Evolutionary conservation across 2,113 vertebrate genomes (phyloP).

Genomic region (Notothenia rossii): DNA sequence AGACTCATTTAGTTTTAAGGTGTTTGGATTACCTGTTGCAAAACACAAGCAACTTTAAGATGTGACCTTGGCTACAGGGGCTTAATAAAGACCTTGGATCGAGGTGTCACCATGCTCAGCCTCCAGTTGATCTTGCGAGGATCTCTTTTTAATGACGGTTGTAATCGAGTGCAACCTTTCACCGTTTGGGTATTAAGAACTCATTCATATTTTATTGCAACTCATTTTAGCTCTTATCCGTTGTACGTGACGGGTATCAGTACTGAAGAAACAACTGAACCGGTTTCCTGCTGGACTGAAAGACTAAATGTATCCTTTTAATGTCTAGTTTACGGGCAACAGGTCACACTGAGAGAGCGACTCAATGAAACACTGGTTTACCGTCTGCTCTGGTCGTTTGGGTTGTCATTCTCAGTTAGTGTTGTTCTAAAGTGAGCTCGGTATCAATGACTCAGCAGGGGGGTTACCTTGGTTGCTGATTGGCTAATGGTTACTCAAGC

Average conservation of each 20-base stretch:
- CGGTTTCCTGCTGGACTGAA: slow-evolving; percentile 11
- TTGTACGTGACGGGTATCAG: neutral
- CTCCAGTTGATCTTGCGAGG: neutral
- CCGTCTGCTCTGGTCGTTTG: slow-evolving; percentile 23
- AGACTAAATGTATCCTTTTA: neutral
- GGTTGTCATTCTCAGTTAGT: slow-evolving; percentile 14
- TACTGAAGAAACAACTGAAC: neutral
- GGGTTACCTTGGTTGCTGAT: too few relatives aligned
- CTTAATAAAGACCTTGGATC: neutral
- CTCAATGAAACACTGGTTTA: slow-evolving; percentile 3
- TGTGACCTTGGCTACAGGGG: too few relatives aligned
- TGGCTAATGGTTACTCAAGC: too few relatives aligned
- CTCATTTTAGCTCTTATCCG: neutral
- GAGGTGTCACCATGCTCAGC: neutral
- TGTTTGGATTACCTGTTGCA: neutral
- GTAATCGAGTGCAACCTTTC: neutral
- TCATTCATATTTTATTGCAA: slow-evolving; percentile 29
- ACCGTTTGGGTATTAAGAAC: neutral
- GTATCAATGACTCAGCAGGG: slow-evolving; percentile 41
- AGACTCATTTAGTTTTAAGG: too few relatives aligned
- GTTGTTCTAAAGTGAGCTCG: too few relatives aligned
- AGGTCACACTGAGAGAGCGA: slow-evolving; percentile 2
- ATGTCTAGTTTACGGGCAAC: slow-evolving; percentile 9
- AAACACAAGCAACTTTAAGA: neutral
- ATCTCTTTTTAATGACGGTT: neutral